phyloP scores from a whole-genome alignment of 2,113 vertebrate species.

The Scartelaos histophorus region DNA sequence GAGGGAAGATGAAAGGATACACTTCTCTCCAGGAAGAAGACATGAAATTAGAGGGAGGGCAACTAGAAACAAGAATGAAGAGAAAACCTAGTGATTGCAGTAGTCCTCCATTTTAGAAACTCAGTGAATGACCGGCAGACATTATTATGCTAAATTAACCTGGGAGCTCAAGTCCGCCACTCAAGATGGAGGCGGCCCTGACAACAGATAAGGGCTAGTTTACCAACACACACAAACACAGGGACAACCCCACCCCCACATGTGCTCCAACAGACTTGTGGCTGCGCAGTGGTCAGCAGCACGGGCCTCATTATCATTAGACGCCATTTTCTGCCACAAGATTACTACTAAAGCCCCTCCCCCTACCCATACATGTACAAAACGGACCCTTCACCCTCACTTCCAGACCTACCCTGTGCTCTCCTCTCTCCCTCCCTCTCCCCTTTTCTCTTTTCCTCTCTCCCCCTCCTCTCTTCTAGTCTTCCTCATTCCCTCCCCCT shows the following conservation, averaged over 20 bases:
- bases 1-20: slow-evolving; percentile 43
- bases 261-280: slow-evolving; percentile 40
- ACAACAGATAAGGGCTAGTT: slow-evolving; percentile 72
- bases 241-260: slow-evolving; percentile 51
- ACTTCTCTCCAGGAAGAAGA: slow-evolving; percentile 39
- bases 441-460: too few species aligned
- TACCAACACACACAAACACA: slow-evolving; percentile 60
- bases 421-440: neutral
- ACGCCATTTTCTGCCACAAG: slow-evolving; percentile 75
- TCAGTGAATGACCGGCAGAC: slow-evolving; percentile 65
- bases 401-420: neutral
- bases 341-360: slow-evolving; percentile 53
- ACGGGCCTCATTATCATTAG: slow-evolving; percentile 75
- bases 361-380: slow-evolving; percentile 52
- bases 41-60: slow-evolving; percentile 31
- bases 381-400: slow-evolving; percentile 32
- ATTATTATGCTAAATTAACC: slow-evolving; percentile 80
- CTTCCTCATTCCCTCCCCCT: neutral
- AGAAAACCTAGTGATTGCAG: slow-evolving; percentile 53
- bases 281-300: slow-evolving; percentile 67
- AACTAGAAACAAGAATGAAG: slow-evolving; percentile 19
- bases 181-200: slow-evolving; percentile 74
- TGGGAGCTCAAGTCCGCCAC: slow-evolving; percentile 65
- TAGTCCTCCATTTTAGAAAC: slow-evolving; percentile 72
- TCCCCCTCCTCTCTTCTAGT: neutral